Evolutionary conservation across 1,140 invertebrate genomes (phyloP), one percentile per base, ranked within the genome.

Genomic region (Drosophila repleta): DNA sequence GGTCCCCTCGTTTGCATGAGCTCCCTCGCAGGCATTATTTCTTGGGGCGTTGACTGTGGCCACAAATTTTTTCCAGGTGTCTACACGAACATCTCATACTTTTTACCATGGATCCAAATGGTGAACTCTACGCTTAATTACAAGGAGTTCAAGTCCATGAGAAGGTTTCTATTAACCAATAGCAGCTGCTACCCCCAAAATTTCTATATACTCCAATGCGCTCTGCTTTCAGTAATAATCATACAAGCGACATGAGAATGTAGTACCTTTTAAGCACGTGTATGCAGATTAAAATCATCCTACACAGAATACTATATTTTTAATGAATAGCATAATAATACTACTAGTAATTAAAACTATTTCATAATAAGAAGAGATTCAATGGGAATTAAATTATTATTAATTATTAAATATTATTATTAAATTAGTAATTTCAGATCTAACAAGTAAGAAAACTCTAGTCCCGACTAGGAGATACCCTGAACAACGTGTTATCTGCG

Each of bases 1-100:
- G 63, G 76, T 15, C 79, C 79, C 0, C 37, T 82, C 7, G 39
- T 70, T 3, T 72, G 70, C 20, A 1, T 29, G 2, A 57, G 48
- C n/a, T 7, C 20, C 1, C 43, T 77, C 13, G 45, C 72, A 11
- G 95, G 95, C 45, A 93, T 95, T 26, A 94, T 96, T 2, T 78
- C 76, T 0, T 82, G 77, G 71, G 74, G 79, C 32, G 20, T 68
- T 13, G 70, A 74, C 6, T 83, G 80, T 56, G 74, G 91, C 3
- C 81, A 85, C 11, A 73, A 78, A 4, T 89, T 83, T 10, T 90
- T 92, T 58, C 94, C 94, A 0, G 94, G 94, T 13, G 79, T 89
- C 39, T 91, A 91, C 48, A 82, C 79, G 4, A 85, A 78, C 58
- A 48, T 80, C 6, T 46, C 65, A 1, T n/a, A 55, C 26, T 62